Evolutionary conservation across 2,888 invertebrate genomes (phyloP).

Genomic region (Tipula lateralis): DNA sequence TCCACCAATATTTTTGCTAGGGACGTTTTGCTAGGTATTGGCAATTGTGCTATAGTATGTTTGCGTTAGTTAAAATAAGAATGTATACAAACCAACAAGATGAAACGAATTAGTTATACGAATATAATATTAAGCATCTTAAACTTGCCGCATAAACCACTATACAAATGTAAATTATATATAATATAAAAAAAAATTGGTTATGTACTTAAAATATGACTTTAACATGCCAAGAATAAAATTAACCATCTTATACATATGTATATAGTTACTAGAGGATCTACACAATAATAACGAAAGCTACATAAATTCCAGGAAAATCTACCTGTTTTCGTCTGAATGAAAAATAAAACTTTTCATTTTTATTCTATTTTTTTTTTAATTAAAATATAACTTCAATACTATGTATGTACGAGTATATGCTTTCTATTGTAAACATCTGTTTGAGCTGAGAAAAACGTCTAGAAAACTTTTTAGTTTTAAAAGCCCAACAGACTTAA

Average conservation of each 20-base stretch:
- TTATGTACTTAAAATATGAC: background rate
- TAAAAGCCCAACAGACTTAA: slow-evolving; percentile 25
- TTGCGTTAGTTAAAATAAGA: too few species aligned
- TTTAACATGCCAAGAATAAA: background rate
- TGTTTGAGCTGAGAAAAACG: background rate
- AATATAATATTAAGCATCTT: too few species aligned
- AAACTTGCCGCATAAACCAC: background rate
- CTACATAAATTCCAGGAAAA: background rate
- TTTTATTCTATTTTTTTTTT: slow-evolving; percentile 11
- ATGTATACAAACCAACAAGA: too few species aligned
- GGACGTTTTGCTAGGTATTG: too few species aligned
- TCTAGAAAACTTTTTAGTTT: slow-evolving; percentile 7
- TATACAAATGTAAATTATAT: background rate
- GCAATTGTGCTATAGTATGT: too few species aligned
- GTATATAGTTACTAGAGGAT: background rate
- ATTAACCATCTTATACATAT: background rate
- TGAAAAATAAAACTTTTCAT: background rate
- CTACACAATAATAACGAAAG: background rate
- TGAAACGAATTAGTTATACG: too few species aligned
- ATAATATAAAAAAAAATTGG: background rate
- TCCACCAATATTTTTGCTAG: too few species aligned
- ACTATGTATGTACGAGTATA: background rate
- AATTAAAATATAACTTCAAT: slow-evolving; percentile 11
- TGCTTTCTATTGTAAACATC: background rate
- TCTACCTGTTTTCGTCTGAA: background rate